Evolutionary conservation across 2,797 vertebrate genomes (phyloP), one percentile per base, ranked within the genome.

Genomic region (Sciaenops ocellatus): DNA sequence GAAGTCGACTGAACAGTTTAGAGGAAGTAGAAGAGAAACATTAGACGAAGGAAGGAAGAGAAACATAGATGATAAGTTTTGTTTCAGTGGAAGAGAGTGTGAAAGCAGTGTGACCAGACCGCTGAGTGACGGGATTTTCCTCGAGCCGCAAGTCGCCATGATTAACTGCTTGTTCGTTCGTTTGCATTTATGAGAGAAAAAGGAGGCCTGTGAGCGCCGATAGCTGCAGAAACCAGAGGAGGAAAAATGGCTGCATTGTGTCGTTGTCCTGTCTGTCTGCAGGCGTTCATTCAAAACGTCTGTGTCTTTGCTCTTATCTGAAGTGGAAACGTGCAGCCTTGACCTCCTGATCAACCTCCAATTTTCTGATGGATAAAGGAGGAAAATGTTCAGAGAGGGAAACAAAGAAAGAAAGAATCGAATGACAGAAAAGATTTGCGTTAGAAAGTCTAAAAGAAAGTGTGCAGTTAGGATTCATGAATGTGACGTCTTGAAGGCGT

Each of bases 21-120:
- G 89, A 92, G 93, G 80, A 94, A 92, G 92, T 95, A 78, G 79
- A 85, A 79, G 18, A 72, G 70, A 78, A 89, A 87, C 16, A 11
- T 57, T 69, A 80, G 77, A 68, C 22, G 59, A 38, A 73, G 26
- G 52, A 78, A 81, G 72, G 47, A 81, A 38, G 26, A 10, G 18
- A 55, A 5, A 60, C 41, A 42, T 1, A 54, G 38, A 54, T 15
- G 62, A 71, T 18, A 8, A 15, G 57, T 72, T 56, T 38, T 60
- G 28, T 70, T 70, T 66, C 63, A 51, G 55, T n/a, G n/a, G n/a
- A n/a, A n/a, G n/a, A n/a, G n/a, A n/a, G 30, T 34, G 30, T 61
- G 11, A n/a, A 52, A 70, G 73, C 75, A 54, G 60, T 10, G 55
- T 74, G 72, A 77, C 6, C 0, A 0, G 50, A 3, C 48, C 71